Conservation (phyloP, 2,888 invertebrate genomes). For the Scaptomyza reducta region DNA sequence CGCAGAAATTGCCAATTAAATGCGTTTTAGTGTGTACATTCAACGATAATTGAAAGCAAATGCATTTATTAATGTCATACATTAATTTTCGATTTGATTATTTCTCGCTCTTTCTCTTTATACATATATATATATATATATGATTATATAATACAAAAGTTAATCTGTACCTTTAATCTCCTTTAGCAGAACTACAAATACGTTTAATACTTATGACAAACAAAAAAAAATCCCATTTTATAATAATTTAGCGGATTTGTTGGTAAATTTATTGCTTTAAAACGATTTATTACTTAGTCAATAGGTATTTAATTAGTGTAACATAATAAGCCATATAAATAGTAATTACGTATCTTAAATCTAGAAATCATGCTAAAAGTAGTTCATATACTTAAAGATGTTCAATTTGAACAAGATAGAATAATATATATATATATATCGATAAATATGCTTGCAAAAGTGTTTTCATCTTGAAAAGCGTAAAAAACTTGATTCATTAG, state of each 20-base stretch:
- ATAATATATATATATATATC: no score
- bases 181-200: conserved; percentile 37
- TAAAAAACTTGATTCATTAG: no score
- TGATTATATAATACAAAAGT: conserved; percentile 13
- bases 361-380: conserved; percentile 13
- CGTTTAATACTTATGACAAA: not conserved
- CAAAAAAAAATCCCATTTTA: conserved; percentile 7
- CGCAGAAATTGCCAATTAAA: conserved; percentile 16
- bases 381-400: not conserved
- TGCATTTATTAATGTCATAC: conserved; percentile 46
- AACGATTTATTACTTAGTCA: conserved; percentile 16
- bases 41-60: conserved; percentile 38
- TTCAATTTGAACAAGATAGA: no score
- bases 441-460: no score
- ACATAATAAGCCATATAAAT: conserved; percentile 6
- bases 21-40: conserved; percentile 35
- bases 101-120: conserved; percentile 5
- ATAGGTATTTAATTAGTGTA: conserved; percentile 26
- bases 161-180: conserved; percentile 43
- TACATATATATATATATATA: no score
- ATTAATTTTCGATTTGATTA: conserved; percentile 31
- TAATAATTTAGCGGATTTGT: conserved; percentile 49
- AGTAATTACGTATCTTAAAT: conserved; percentile 18
- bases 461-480: no score
- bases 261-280: conserved; percentile 50